Base-by-base conservation (phyloP, 2,888 invertebrate species). In the Gastracanthus pulcherrimus region DNA sequence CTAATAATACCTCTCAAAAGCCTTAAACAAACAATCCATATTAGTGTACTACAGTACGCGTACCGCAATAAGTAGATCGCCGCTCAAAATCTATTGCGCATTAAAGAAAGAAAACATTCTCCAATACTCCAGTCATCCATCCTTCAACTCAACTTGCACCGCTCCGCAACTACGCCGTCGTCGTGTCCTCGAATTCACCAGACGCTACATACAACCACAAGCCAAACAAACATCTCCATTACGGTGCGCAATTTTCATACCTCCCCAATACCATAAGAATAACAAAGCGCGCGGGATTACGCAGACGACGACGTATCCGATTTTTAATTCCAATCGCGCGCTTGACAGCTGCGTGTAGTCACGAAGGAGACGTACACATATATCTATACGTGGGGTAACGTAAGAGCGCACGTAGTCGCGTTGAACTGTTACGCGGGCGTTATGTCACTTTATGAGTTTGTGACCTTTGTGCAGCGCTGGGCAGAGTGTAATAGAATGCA, bases 251-350 rank as follows among this genome's bases (percentile, higher is more conserved):
- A 16, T 31, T n/a, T 16, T n/a, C 13, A 34, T 34, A 60, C 60
- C n/a, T 16, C 13, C 16, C 7, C 11, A n/a, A 19, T 1, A 48
- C 0, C 31, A 51, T 31, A 70, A 23, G 9, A 71, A 58, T 26
- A 58, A 23, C 34, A 55, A 26, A 58, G 48, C 36, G 58, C 71
- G 19, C 19, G 19, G 23, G 55, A 31, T 69, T 69, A 11, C 19
- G 11, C 6, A 38, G n/a, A n/a, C n/a, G n/a, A n/a, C 55, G 16
- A 6, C 9, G 9, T 45, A 38, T 16, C 41, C 4, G 36, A n/a
- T 16, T 71, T 79, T 55, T 16, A 55, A 79, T 66, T 79, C 72
- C 72, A 4, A 64, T 72, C 55, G 55, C 55, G 72, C 36, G 9
- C 41, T 48, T 66, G 66, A 31, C 48, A 58, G 58, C 19, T 31